phyloP scores from a whole-genome alignment of 2,113 vertebrate species.

The Dascyllus trimaculatus region DNA sequence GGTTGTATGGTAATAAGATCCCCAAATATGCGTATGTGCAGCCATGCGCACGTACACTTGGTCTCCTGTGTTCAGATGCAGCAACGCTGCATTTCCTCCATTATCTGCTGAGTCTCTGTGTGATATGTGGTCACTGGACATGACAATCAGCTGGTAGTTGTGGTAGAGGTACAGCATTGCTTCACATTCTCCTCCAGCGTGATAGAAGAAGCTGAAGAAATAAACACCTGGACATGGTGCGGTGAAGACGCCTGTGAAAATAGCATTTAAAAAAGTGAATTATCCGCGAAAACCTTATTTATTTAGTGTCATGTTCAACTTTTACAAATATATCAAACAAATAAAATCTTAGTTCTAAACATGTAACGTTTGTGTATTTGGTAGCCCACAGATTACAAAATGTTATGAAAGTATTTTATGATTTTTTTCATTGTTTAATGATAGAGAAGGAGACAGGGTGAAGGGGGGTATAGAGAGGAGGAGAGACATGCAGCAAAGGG shows the following conservation, averaged over 20 bases:
- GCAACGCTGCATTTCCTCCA: conserved; percentile 30
- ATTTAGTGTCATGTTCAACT: too few relatives aligned
- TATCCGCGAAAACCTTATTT: too few relatives aligned
- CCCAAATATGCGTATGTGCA: background rate
- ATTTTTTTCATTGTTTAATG: too few relatives aligned
- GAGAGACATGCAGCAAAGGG: too few relatives aligned
- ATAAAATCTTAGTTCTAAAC: too few relatives aligned
- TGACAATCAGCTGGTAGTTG: background rate
- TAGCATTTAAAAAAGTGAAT: background rate
- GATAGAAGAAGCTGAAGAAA: conserved; percentile 15
- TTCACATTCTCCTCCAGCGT: background rate
- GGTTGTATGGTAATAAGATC: accelerated
- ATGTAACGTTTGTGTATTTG: too few relatives aligned
- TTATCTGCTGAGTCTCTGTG: accelerated
- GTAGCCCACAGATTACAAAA: too few relatives aligned
- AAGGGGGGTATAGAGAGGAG: too few relatives aligned
- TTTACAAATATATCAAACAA: too few relatives aligned
- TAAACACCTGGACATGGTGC: conserved; percentile 23
- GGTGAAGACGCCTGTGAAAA: conserved; percentile 40
- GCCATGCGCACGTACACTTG: background rate
- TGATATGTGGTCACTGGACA: background rate
- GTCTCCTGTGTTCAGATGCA: conserved; percentile 37
- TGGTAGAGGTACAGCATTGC: background rate
- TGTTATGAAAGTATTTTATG: too few relatives aligned
- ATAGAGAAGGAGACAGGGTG: too few relatives aligned